Conservation (phyloP, 1,140 invertebrate species). For the Pseudomyrmex sp. region DNA sequence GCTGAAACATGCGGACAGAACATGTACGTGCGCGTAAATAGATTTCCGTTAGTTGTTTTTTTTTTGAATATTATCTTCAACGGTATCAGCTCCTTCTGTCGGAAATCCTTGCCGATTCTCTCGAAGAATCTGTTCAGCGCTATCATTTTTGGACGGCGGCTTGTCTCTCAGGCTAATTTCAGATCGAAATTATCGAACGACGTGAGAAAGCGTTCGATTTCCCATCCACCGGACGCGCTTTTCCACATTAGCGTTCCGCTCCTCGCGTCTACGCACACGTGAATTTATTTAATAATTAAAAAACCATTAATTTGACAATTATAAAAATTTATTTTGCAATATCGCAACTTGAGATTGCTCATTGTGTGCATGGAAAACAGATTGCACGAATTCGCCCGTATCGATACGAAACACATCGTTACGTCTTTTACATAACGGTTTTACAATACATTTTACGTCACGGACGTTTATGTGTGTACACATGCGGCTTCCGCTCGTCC, state of each 20-base stretch:
- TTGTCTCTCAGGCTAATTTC: background rate
- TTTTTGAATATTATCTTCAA: conserved; percentile 89
- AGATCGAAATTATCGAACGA: background rate
- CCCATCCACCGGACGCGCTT: too few species aligned
- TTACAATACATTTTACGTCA: conserved; percentile 36
- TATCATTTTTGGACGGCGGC: conserved; percentile 82
- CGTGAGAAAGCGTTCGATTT: background rate
- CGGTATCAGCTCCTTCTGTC: conserved; percentile 89
- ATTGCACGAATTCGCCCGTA: background rate
- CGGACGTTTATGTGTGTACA: conserved; percentile 11
- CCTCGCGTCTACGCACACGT: too few species aligned
- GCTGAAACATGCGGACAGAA: conserved; percentile 84
- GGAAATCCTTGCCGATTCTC: conserved; percentile 89
- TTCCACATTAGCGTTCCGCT: too few species aligned
- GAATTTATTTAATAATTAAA: too few species aligned
- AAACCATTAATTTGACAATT: too few species aligned
- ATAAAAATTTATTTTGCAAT: too few species aligned
- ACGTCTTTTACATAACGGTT: conserved; percentile 72
- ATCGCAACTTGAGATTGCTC: too few species aligned
- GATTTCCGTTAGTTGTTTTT: background rate
- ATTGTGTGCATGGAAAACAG: background rate
- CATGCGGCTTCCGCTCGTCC: conserved; percentile 50
- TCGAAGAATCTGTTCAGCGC: conserved; percentile 87
- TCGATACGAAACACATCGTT: conserved; percentile 57
- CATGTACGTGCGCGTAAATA: background rate